Evolutionary conservation across 2,113 vertebrate genomes (phyloP), one percentile per base, ranked within the genome.

Genomic region (Pycnonotus jocosus): DNA sequence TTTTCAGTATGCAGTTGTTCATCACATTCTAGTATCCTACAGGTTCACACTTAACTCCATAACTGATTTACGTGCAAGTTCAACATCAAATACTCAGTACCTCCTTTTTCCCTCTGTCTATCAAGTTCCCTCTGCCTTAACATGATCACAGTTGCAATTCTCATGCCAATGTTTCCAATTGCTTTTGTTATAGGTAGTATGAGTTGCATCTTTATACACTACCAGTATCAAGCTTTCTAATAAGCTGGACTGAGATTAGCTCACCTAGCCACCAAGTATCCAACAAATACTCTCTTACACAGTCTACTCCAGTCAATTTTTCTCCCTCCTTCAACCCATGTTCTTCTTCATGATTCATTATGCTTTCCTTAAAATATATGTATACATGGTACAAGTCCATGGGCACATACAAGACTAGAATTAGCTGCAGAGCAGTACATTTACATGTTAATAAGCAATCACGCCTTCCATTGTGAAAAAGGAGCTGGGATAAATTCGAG

Each of bases 31-130:
- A n/a, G 15, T 42, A 30, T 35, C 47, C 24, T 77, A 40, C 44
- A 47, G 12, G 15, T 38, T 60, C 60, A 81, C 30, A 51, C 13
- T 14, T 31, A 65, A 47, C 24, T 88, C 54, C 8, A 5, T 3
- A 4, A 69, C 19, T 18, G 9, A 62, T 54, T 80, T 35, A 50
- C 1, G 1, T 11, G 5, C 25, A 81, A 40, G 37, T 88, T 69
- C 44, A 64, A 28, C 37, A 70, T 38, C 58, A 70, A 86, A 44
- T 61, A 80, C 45, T 80, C 31, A 35, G 15, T n/a, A 31, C 2
- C 8, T 53, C 11, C 47, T 56, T 81, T 13, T 12, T 0, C 7
- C 2, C 27, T 21, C 15, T 30, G 45, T 0, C 60, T 78, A 60
- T 4, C 27, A 51, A 25, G 4, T 56, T 69, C 8, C 13, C 27